phyloP scores from a whole-genome alignment of 2,113 vertebrate species.

The Podilymbus podiceps region DNA sequence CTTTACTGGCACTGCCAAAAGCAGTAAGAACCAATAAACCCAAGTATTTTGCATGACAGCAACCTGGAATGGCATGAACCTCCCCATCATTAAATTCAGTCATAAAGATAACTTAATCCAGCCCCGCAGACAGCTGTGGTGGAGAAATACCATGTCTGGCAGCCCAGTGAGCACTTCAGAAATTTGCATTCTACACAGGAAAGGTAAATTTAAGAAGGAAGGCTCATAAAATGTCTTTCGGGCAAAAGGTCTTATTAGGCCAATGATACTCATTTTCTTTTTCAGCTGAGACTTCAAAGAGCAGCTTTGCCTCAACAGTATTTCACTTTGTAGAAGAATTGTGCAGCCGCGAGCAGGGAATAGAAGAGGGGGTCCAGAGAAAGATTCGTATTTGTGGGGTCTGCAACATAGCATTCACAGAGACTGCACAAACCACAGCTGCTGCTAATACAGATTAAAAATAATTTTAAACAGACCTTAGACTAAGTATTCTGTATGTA shows the following conservation, averaged over 20 bases:
- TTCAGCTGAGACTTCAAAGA: constrained; percentile 26
- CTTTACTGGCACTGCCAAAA: not conserved
- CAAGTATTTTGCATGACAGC: not conserved
- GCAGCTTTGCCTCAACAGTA: not conserved
- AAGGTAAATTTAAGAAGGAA: not conserved
- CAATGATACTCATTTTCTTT: not conserved
- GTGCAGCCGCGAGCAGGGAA: not conserved
- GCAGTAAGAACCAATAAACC: not conserved
- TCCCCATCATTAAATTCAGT: not conserved
- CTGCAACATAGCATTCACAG: not conserved
- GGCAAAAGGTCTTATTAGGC: constrained; percentile 1
- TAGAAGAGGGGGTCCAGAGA: not conserved
- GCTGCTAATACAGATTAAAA: not conserved
- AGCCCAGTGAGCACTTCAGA: not conserved
- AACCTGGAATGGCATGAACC: not conserved
- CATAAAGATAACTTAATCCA: not conserved
- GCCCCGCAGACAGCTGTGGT: not conserved
- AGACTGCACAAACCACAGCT: not conserved
- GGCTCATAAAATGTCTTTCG: not conserved
- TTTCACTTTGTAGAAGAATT: not conserved
- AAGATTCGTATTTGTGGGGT: not conserved
- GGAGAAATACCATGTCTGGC: not conserved
- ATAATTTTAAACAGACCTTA: not conserved
- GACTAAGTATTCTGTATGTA: not conserved
- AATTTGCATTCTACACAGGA: not conserved